Conservation (phyloP, 2,888 invertebrate genomes). For the Drosophila sordidapex region DNA sequence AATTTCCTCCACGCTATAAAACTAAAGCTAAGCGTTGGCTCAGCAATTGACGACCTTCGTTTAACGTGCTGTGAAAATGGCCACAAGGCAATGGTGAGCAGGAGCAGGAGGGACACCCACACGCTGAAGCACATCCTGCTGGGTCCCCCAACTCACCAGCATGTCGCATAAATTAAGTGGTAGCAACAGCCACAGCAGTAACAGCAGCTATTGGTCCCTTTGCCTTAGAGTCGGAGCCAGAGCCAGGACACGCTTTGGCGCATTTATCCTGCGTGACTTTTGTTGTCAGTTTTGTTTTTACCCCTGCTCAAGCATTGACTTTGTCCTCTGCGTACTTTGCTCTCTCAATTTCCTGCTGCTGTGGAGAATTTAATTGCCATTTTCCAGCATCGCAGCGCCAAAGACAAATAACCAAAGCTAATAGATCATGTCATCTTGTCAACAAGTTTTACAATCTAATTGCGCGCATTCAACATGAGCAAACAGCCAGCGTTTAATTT, state of each 20-base stretch:
- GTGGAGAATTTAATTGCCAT: constrained; percentile 73
- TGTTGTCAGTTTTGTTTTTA: constrained; percentile 45
- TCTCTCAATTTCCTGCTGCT: constrained; percentile 43
- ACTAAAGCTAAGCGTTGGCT: constrained; percentile 46
- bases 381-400: constrained; percentile 51
- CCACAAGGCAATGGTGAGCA: constrained; percentile 42
- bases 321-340: constrained; percentile 51
- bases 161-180: constrained; percentile 69
- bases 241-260: constrained; percentile 30
- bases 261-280: constrained; percentile 68
- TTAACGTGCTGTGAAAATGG: constrained; percentile 67
- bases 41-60: constrained; percentile 61
- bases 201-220: constrained; percentile 56
- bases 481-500: constrained; percentile 42
- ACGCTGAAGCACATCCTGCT: neutral
- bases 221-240: constrained; percentile 21
- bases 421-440: constrained; percentile 80
- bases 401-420: constrained; percentile 76
- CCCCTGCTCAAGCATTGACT: constrained; percentile 30
- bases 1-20: constrained; percentile 56
- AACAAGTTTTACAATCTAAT: constrained; percentile 75
- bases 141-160: constrained; percentile 13
- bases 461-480: constrained; percentile 61
- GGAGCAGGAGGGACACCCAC: constrained; percentile 1
- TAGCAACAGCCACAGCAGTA: constrained; percentile 23